These are phyloP conservation scores for Neodontobutis hainanensis DNA, from an alignment of 2,113 vertebrate species.

Conservation along the genomic window DNA sequence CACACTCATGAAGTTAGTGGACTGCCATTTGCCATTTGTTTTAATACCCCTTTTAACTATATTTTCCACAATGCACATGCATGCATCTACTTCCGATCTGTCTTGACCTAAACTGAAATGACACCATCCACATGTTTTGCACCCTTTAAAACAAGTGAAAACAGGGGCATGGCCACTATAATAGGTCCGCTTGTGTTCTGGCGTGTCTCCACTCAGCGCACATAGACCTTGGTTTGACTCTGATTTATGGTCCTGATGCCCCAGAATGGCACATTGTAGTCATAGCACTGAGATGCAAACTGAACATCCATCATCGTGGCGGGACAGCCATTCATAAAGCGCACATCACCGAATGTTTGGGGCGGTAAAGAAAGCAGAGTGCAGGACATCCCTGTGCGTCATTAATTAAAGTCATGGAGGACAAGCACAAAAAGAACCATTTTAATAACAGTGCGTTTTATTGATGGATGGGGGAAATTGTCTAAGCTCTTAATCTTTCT, in stretches of 20 bases:
- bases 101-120: no score
- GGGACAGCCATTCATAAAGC: conserved; percentile 16
- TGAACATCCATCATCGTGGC: conserved; percentile 30
- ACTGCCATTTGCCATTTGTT: no score
- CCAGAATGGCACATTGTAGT: conserved; percentile 6
- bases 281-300: conserved; percentile 15
- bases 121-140: no score
- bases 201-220: not conserved
- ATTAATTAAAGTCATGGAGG: not conserved
- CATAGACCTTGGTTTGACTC: conserved; percentile 2
- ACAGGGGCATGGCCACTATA: not conserved
- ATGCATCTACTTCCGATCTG: no score
- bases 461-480: not conserved
- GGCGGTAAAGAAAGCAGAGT: not conserved
- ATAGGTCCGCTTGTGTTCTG: not conserved
- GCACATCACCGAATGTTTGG: not conserved
- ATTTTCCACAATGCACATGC: no score
- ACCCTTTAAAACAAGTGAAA: not conserved
- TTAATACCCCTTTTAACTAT: no score
- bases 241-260: conserved; percentile 16
- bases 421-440: not conserved
- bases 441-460: not conserved
- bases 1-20: no score
- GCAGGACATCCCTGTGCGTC: not conserved
- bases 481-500: not conserved